Evolutionary conservation across 2,888 invertebrate species (phyloP).

Genomic region (Clostera curtula): DNA sequence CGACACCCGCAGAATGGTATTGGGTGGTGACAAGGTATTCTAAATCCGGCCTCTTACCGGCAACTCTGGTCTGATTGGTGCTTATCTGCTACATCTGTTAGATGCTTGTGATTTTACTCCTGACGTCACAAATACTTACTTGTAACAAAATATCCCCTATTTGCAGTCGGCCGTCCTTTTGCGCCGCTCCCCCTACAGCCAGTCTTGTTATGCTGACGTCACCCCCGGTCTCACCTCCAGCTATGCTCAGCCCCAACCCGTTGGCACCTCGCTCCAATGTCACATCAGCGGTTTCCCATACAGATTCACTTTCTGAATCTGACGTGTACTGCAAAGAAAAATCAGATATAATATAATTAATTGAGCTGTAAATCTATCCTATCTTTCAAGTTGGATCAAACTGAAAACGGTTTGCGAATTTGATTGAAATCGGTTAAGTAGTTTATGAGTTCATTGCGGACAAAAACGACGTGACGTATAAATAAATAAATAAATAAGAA

Average conservation of each 20-base stretch:
- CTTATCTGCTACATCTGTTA: neutral
- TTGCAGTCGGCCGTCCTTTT: conserved; percentile 87
- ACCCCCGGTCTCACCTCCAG: conserved; percentile 96
- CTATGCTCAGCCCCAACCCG: conserved; percentile 98
- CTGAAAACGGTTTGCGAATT: too few species aligned
- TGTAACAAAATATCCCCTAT: conserved; percentile 95
- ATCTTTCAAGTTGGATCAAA: too few species aligned
- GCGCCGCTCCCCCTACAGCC: conserved; percentile 95
- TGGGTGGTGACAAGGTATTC: too few species aligned
- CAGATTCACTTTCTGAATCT: conserved; percentile 77
- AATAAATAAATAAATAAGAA: too few species aligned
- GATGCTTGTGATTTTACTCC: neutral
- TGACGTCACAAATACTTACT: conserved; percentile 36
- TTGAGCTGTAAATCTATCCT: too few species aligned
- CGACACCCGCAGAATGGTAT: too few species aligned
- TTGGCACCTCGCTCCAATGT: conserved; percentile 89
- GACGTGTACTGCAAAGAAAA: conserved; percentile 42
- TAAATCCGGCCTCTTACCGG: too few species aligned
- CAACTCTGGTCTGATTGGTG: too few species aligned
- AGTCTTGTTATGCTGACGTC: conserved; percentile 98
- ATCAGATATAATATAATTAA: too few species aligned
- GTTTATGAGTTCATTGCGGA: too few species aligned
- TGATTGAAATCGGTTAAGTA: too few species aligned
- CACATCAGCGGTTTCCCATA: conserved; percentile 95
- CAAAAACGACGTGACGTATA: too few species aligned